phyloP scores from a whole-genome alignment of 30 jellyfish, hydroid and myxozoan genomes.

The Phacellophora camtschatica region DNA sequence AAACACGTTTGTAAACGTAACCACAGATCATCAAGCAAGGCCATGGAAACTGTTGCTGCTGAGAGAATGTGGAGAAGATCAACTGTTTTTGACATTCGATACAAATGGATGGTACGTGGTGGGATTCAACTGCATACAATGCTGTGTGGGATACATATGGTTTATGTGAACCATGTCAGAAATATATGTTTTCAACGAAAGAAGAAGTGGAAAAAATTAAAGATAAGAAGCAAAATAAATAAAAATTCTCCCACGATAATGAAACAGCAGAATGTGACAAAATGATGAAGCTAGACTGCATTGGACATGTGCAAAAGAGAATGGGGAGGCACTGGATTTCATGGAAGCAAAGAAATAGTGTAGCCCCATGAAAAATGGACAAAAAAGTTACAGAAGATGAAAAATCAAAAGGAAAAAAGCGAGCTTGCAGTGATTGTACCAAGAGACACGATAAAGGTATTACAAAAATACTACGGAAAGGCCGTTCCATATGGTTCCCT shows the following conservation, averaged over 20 bases:
- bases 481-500: constrained; percentile 32
- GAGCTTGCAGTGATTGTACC: constrained; percentile 8
- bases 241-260: too few species aligned
- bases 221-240: too few species aligned
- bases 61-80: constrained; percentile 8
- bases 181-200: neutral
- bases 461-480: constrained; percentile 29
- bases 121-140: constrained; percentile 3
- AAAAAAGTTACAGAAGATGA: neutral
- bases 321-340: constrained; percentile 27
- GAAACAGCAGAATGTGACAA: constrained; percentile 1
- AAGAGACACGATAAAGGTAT: constrained; percentile 6
- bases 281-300: constrained; percentile 37
- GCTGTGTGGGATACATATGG: neutral
- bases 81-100: neutral
- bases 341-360: constrained; percentile 26
- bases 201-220: neutral
- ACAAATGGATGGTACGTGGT: neutral
- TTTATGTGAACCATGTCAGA: too few species aligned
- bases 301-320: constrained; percentile 37
- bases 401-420: neutral
- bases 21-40: neutral
- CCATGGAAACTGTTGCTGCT: constrained; percentile 37
- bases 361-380: constrained; percentile 6
- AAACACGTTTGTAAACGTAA: neutral